Conservation (phyloP, 2,797 vertebrate species). For the Sylvia borin region DNA sequence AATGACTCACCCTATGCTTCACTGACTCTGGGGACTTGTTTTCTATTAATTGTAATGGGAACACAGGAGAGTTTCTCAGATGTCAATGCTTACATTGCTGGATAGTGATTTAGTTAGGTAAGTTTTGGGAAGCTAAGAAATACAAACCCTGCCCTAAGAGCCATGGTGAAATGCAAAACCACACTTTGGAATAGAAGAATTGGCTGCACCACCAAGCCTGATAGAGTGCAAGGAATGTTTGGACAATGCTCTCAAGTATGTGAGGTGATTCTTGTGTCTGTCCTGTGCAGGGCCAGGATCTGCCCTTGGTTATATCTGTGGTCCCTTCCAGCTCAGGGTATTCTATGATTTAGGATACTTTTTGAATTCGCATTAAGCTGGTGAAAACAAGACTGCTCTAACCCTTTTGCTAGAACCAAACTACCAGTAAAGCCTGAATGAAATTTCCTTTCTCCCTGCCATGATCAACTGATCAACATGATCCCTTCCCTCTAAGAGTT, state of each 20-base stretch:
- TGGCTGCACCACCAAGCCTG: background rate
- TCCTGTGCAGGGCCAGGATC: background rate
- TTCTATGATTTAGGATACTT: background rate
- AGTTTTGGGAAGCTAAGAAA: background rate
- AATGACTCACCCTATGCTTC: conserved; percentile 8
- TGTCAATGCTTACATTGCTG: background rate
- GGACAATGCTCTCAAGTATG: background rate
- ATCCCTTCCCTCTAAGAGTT: background rate
- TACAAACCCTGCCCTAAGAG: background rate
- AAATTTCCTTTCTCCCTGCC: background rate
- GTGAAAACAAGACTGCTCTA: background rate
- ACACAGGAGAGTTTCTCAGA: background rate
- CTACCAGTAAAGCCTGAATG: background rate
- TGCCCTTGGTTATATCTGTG: background rate
- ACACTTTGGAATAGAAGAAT: background rate
- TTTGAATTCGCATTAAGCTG: background rate
- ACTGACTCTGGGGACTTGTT: background rate
- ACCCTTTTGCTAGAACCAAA: background rate
- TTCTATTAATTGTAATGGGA: background rate
- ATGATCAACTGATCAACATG: background rate
- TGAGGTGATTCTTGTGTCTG: background rate
- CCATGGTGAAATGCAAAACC: background rate
- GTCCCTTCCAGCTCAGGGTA: background rate
- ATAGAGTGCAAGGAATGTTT: background rate
- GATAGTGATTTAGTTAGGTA: background rate